Base-by-base conservation (phyloP, 2,888 invertebrate genomes). In the Leucophenga montana region DNA sequence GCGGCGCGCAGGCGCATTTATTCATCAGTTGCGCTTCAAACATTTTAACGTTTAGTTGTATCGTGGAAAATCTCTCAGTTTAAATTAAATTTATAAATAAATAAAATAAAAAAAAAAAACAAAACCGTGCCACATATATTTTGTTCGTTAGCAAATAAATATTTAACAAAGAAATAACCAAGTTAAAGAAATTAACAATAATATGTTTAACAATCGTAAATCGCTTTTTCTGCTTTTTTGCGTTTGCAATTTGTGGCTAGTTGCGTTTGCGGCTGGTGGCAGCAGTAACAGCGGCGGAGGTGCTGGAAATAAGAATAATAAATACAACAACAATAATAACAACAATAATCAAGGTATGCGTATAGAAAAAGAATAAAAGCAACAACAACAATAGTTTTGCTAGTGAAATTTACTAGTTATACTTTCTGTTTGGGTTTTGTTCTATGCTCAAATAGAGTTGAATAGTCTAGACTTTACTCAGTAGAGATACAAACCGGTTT, bases 331-430 rank as follows among this genome's bases (percentile, higher is more conserved):
- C 62, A 73, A 62, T 69, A 78, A 50, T 71, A 76, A 71, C 79
- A 80, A 62, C 78, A 76, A 54, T 69, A 84, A 76, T 56, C 86
- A 85, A 85, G 85, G 85, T 86, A 84, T 71, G 71, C 61, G 11
- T 71, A 69, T 57, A 39, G 46, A 53, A 66, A 67, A 54, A 68
- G 62, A 13, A 67, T 27, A 27, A 13, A 33, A 33, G 14, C 31
- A n/a, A 31, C 4, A 57, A 57, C 5, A 57, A 57, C 8, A 61
- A 39, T 39, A 39, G 11, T 39, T 39, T 39, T 5, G 39, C 39
- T 39, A 61, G 61, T 18, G 20, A 61, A 39, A 39, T 61, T 33
- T 61, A 16, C 44, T 61, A 61, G 13, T 33, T 14, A 14, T n/a
- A 2, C 18, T 33, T 6, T 56, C 3, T 14, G 27, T 18, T 39